Evolutionary conservation across 2,888 invertebrate species (phyloP), one percentile per base, ranked within the genome.

Genomic region (Aporophyla nigra): DNA sequence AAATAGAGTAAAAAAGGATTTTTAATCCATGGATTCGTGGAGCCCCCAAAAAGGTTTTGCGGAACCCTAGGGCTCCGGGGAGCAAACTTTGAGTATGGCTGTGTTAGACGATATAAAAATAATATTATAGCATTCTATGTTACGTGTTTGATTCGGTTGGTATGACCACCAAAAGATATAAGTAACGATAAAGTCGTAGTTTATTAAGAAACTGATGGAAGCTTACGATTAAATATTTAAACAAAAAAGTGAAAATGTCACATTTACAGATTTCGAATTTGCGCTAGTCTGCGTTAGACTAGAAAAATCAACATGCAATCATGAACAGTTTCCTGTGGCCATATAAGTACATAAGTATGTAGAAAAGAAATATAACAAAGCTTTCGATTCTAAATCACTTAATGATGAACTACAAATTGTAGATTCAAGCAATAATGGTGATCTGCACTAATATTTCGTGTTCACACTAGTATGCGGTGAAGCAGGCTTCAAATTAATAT

Each of bases 401-500:
- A 53, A 33, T 66, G 27, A 54, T 62, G 56, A 56, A 33, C 40
- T 65, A 46, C 62, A 51, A 43, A 76, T 61, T 53, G 19, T 49
- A 62, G 43, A 51, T 67, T 72, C 24, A 67, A 46, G 27, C 49
- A 66, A 27, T 67, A 71, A 72, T 33, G 16, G 21, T 56, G 51
- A 78, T 71, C 6, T 66, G 12, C 24, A 33, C 59, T 19, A 43
- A 71, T 78, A 62, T 67, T 78, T 67, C 51, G 43, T 46, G 51
- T 56, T 61, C 78, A 53, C 58, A 62, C 46, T 54, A 24, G 27
- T 5, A 5, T 65, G 40, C 19, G n/a, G 24, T 53, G 33, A 14
- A 21, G 53, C 24, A 58, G n/a, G 54, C 67, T 56, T 33, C 24
- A 46, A 49, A 74, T 79, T 49, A 79, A 79, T 74, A 74, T 74